These are phyloP conservation scores for Caenorhabditis sp. DNA, from an alignment of 2,888 invertebrate species.

Conservation along the genomic window DNA sequence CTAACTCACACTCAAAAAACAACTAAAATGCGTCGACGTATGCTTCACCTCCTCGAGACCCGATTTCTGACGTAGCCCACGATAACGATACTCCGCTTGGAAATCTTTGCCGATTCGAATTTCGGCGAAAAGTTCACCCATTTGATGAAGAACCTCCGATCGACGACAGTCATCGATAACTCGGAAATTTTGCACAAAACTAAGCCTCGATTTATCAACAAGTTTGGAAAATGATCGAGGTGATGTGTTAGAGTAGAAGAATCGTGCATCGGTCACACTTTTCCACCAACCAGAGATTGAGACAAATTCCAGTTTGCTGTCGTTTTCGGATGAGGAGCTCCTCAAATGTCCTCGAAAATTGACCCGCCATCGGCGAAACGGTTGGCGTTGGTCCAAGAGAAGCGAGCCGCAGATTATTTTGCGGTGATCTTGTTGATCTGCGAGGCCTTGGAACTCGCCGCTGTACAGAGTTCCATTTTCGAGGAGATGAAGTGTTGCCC, in stretches of 20 bases:
- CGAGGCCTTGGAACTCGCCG: conserved; percentile 10
- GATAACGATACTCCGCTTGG: background rate
- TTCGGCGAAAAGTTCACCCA: conserved; percentile 37
- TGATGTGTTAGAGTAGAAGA: conserved; percentile 38
- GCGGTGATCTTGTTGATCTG: background rate
- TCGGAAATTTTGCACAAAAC: conserved; percentile 16
- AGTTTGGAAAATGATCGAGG: conserved; percentile 11
- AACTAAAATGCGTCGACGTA: conserved; percentile 17
- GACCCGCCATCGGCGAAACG: conserved; percentile 57
- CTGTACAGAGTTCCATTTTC: conserved; percentile 14
- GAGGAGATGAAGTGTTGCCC: conserved; percentile 14
- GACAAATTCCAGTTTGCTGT: conserved; percentile 12
- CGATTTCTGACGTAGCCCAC: conserved; percentile 10
- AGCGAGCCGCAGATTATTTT: conserved; percentile 43
- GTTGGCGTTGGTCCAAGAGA: conserved; percentile 48
- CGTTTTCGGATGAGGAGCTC: background rate
- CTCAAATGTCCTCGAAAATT: conserved; percentile 52
- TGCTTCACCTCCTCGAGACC: conserved; percentile 6
- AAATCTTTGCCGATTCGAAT: conserved; percentile 11
- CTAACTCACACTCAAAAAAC: conserved; percentile 22
- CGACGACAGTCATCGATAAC: conserved; percentile 20
- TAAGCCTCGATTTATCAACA: conserved; percentile 14
- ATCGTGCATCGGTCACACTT: conserved; percentile 45
- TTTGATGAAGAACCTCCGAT: conserved; percentile 20
- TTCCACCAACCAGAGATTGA: conserved; percentile 54